Percentiles rank a stretch among this genome's conserved stretches.
These are phyloP conservation scores for Eilema depressum DNA, from an alignment of 2,888 invertebrate genomes.

Conservation along the genomic window DNA sequence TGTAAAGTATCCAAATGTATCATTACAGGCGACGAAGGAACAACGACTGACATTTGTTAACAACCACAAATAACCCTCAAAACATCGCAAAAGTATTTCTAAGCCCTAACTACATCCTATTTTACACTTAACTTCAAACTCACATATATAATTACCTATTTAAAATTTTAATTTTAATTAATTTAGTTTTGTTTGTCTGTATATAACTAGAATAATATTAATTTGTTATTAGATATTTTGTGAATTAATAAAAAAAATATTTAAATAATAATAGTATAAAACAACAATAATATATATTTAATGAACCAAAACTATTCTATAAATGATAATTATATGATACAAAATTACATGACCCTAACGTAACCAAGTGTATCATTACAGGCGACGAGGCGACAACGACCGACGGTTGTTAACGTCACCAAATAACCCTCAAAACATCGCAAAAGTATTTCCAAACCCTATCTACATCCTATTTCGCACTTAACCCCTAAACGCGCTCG, in stretches of 20 bases:
- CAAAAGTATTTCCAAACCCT: slow-evolving; percentile 54
- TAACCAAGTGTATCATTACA: slow-evolving; percentile 10
- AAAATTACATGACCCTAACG: no score
- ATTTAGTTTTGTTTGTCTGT: no score
- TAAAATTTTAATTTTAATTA: no score
- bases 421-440: slow-evolving; percentile 47
- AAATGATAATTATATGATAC: no score
- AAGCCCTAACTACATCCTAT: slow-evolving; percentile 60
- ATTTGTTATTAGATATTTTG: no score
- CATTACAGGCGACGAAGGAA: slow-evolving; percentile 30
- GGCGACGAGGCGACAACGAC: slow-evolving; percentile 48
- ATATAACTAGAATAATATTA: no score
- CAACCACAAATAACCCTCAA: slow-evolving; percentile 42
- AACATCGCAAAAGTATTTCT: slow-evolving; percentile 53
- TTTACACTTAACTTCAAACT: slow-evolving; percentile 65
- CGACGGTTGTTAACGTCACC: slow-evolving; percentile 44
- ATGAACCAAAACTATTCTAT: no score
- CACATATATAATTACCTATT: no score
- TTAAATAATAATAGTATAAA: no score
- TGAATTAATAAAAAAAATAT: no score
- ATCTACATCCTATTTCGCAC: slow-evolving; percentile 63
- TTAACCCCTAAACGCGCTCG: slow-evolving; percentile 64
- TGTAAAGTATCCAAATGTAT: neutral
- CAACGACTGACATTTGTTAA: slow-evolving; percentile 52
- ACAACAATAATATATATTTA: no score